Conservation (phyloP, 1,140 invertebrate species). For the Riptortus pedestris region DNA sequence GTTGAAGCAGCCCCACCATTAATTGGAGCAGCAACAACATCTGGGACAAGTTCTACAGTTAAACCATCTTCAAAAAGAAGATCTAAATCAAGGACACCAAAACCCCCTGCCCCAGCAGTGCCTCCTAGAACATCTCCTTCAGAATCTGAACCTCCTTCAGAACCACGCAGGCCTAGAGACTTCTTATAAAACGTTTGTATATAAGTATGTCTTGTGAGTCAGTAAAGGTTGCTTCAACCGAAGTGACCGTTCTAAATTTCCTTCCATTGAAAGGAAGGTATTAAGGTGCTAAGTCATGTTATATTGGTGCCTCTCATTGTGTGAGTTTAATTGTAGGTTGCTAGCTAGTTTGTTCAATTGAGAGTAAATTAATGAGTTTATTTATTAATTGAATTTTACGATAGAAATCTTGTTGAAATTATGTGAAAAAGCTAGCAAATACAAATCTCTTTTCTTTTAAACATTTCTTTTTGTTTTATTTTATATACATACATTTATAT, state of each 20-base stretch:
- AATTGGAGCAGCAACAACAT: constrained; percentile 33
- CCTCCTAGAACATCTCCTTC: constrained; percentile 42
- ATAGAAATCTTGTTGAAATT: no score
- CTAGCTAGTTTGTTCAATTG: background rate
- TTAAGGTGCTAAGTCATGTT: background rate
- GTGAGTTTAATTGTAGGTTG: background rate
- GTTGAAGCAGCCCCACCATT: background rate
- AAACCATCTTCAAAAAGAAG: constrained; percentile 55
- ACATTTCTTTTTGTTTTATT: no score
- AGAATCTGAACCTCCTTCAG: constrained; percentile 30
- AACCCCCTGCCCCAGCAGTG: constrained; percentile 45
- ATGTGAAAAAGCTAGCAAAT: no score
- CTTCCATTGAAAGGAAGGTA: background rate
- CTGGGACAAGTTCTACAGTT: constrained; percentile 36
- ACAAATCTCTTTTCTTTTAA: no score
- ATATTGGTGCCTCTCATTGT: background rate
- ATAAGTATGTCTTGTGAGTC: background rate
- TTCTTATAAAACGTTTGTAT: constrained; percentile 30
- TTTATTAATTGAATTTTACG: no score
- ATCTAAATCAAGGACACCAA: constrained; percentile 55
- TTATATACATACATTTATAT: no score
- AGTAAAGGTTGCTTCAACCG: background rate
- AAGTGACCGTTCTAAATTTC: background rate
- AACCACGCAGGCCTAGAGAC: constrained; percentile 32
- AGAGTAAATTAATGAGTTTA: no score